These are phyloP conservation scores for Tupiocoris notatus DNA, from an alignment of 2,888 invertebrate genomes.

Conservation along the genomic window DNA sequence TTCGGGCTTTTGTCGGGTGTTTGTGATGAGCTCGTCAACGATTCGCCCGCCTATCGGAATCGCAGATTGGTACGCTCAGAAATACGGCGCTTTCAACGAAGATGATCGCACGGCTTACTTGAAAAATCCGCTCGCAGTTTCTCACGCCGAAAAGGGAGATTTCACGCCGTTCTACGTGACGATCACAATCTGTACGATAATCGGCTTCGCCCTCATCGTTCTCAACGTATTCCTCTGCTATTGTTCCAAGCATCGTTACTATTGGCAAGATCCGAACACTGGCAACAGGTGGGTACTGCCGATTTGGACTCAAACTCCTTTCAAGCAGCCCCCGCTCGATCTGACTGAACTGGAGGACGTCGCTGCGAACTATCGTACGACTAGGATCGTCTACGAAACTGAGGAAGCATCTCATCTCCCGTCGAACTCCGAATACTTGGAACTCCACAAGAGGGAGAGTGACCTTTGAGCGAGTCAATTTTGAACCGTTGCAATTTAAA, in stretches of 20 bases:
- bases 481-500: too few relatives aligned
- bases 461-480: too few relatives aligned
- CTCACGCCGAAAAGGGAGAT: constrained; percentile 64
- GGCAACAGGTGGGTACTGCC: constrained; percentile 85
- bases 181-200: constrained; percentile 72
- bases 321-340: constrained; percentile 78
- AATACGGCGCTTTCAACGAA: constrained; percentile 22
- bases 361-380: constrained; percentile 51
- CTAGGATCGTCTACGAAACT: constrained; percentile 49
- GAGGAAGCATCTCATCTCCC: constrained; percentile 51
- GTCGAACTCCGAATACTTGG: constrained; percentile 59
- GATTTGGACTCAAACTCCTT: constrained; percentile 79
- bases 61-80: constrained; percentile 14
- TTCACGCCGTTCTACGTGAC: constrained; percentile 83
- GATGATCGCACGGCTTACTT: constrained; percentile 45
- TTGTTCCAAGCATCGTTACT: constrained; percentile 73
- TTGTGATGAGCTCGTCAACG: too few relatives aligned
- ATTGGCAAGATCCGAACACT: constrained; percentile 81
- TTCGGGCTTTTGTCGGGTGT: too few relatives aligned
- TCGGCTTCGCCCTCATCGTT: constrained; percentile 68
- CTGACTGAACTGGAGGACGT: constrained; percentile 67
- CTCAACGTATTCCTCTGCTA: constrained; percentile 78
- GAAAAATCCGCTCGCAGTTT: constrained; percentile 62
- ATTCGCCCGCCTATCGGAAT: too few relatives aligned
- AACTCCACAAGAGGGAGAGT: constrained; percentile 75